Conservation (phyloP, 2,888 invertebrate species). For the Nephrocerus scutellatus region DNA sequence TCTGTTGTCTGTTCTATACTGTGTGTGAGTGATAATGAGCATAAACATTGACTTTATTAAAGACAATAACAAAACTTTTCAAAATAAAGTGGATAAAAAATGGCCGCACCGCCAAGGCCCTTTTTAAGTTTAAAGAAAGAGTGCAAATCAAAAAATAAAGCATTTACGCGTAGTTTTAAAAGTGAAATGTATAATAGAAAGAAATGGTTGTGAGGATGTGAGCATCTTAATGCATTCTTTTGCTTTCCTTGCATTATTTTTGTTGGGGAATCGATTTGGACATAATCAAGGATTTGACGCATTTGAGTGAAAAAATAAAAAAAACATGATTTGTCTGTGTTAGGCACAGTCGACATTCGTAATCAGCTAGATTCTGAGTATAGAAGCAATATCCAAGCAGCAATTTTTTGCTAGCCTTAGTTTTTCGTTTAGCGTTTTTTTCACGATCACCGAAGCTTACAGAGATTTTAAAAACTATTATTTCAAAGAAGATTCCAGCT, state of each 20-base stretch:
- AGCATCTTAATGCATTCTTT: slow-evolving; percentile 1
- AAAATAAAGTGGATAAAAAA: not conserved
- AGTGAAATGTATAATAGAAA: no score
- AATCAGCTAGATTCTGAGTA: slow-evolving; percentile 3
- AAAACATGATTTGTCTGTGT: slow-evolving; percentile 5
- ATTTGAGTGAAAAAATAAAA: slow-evolving; percentile 5
- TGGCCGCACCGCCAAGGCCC: slow-evolving; percentile 3
- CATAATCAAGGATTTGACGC: no score
- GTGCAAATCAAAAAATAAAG: no score
- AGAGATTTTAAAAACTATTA: no score
- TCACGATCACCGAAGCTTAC: slow-evolving; percentile 8
- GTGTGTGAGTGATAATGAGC: no score
- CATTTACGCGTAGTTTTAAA: no score
- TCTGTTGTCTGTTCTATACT: no score
- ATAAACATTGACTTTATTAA: no score
- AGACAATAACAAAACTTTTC: not conserved
- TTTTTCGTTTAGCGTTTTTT: slow-evolving; percentile 5
- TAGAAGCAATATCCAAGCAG: slow-evolving; percentile 2
- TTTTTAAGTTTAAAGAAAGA: slow-evolving; percentile 8
- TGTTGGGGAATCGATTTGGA: slow-evolving; percentile 8
- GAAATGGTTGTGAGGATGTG: slow-evolving; percentile 6
- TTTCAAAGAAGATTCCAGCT: no score
- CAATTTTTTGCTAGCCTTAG: slow-evolving; percentile 3
- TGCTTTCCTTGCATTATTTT: no score
- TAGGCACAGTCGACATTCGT: slow-evolving; percentile 2